Percentiles rank a stretch among this genome's conserved stretches.
Conservation (phyloP, 1,140 invertebrate genomes). For the Leptonema lineaticorne region DNA sequence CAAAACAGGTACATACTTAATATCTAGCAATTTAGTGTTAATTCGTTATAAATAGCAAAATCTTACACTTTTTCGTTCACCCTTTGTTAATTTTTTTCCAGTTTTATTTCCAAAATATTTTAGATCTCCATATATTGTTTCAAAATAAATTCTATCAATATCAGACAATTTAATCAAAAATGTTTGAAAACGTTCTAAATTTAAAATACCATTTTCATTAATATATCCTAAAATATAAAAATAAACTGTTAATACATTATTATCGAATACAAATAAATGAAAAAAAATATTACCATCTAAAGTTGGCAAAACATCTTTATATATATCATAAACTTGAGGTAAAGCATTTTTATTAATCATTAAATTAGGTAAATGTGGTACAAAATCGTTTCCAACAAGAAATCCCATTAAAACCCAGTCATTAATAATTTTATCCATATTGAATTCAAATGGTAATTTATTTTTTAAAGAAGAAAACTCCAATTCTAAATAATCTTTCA, state of each 20-base stretch:
- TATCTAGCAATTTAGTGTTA: no score
- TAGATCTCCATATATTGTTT: conserved; percentile 81
- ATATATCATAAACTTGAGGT: conserved; percentile 82
- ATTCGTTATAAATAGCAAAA: no score
- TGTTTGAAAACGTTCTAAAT: conserved; percentile 81
- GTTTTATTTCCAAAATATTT: conserved; percentile 83
- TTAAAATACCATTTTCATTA: conserved; percentile 85
- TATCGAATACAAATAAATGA: conserved; percentile 20
- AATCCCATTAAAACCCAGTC: conserved; percentile 92
- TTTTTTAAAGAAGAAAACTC: conserved; percentile 82
- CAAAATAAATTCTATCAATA: conserved; percentile 83
- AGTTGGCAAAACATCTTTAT: conserved; percentile 82
- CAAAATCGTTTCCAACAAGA: conserved; percentile 96
- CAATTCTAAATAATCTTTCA: conserved; percentile 90
- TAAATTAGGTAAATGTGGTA: conserved; percentile 90
- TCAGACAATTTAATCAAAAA: conserved; percentile 78
- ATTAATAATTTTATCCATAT: conserved; percentile 77
- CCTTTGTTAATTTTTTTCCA: conserved; percentile 54
- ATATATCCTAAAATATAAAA: conserved; percentile 73
- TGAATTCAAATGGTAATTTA: conserved; percentile 69
- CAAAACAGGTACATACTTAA: no score
- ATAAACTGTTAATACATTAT: conserved; percentile 14
- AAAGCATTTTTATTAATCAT: conserved; percentile 90
- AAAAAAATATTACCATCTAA: conserved; percentile 70
- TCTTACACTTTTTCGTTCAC: conserved; percentile 52